Evolutionary conservation across 2,888 invertebrate genomes (phyloP), one percentile per base, ranked within the genome.

Genomic region (Nymphalis polychloros): DNA sequence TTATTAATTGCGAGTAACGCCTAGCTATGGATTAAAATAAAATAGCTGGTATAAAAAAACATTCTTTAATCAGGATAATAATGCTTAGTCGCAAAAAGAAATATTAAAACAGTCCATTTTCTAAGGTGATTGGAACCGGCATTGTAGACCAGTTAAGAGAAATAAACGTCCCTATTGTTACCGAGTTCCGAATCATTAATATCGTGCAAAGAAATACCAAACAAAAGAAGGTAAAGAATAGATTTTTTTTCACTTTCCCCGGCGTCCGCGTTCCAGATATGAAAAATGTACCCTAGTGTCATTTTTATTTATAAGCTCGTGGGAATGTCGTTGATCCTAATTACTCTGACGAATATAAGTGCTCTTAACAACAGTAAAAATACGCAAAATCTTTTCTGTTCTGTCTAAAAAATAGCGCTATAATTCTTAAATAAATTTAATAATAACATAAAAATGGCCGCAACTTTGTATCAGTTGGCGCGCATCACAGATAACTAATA

Each of bases 81-180:
- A 50, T 52, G 47, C 50, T 55, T 41, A 63, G 53, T 46, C 53
- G 52, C 49, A 63, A 70, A 60, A 70, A 53, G 35, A 59, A 53
- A 49, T 53, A 59, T 59, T 59, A 64, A 64, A 67, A 41, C 64
- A 64, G 62, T 57, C 55, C 53, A 60, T 62, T 75, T 74, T 74
- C 66, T 64, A 59, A 68, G 71, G 63, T 72, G 72, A 73, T 73
- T 70, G 66, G 64, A 55, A 57, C 72, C 76, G 75, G 76, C 75
- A 79, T 77, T 78, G 72, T 72, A 72, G 74, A 78, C 74, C 77
- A 76, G 78, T 80, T 82, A 79, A 76, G 78, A 76, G 79, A 81
- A 81, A 85, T 81, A 79, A 83, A 83, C 80, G 79, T 71, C 79
- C 74, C 80, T 75, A 82, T 83, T 83, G 82, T 83, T 76, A 80